phyloP scores from a whole-genome alignment of 2,113 vertebrate species.

The Leuciscus idus region DNA sequence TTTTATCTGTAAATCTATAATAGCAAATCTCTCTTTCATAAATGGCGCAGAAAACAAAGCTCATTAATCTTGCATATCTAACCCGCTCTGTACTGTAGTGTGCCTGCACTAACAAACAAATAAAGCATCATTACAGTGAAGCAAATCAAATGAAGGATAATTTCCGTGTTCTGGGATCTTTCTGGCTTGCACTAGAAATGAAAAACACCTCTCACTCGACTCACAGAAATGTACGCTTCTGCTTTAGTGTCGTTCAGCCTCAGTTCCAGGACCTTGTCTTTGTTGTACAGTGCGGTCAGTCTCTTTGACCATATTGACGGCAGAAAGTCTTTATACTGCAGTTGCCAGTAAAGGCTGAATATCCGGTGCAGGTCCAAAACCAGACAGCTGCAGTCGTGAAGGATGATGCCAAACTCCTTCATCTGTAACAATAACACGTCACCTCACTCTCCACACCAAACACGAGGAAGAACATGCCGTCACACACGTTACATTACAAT shows the following conservation, averaged over 20 bases:
- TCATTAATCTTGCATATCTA: neutral
- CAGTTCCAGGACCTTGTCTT: conserved; percentile 78
- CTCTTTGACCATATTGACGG: conserved; percentile 90
- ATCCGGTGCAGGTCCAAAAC: conserved; percentile 92
- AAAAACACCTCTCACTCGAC: conserved; percentile 57
- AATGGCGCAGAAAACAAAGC: neutral
- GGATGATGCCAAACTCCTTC: conserved; percentile 92
- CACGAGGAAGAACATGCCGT: neutral
- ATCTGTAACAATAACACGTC: conserved; percentile 74
- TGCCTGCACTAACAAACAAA: neutral
- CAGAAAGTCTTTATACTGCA: conserved; percentile 77
- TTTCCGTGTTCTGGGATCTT: neutral
- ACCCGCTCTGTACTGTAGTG: neutral
- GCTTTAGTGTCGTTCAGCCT: conserved; percentile 84
- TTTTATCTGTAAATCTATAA: neutral
- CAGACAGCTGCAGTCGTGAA: conserved; percentile 95
- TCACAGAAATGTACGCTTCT: conserved; percentile 89
- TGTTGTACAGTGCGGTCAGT: conserved; percentile 86
- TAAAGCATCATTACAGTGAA: neutral
- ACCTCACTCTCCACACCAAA: neutral
- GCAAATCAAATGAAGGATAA: neutral
- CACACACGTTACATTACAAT: neutral
- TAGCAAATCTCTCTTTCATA: neutral
- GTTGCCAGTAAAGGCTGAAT: conserved; percentile 85
- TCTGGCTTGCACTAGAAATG: neutral